Conservation (phyloP, 2,888 invertebrate species). For the Chironomus tentans region DNA sequence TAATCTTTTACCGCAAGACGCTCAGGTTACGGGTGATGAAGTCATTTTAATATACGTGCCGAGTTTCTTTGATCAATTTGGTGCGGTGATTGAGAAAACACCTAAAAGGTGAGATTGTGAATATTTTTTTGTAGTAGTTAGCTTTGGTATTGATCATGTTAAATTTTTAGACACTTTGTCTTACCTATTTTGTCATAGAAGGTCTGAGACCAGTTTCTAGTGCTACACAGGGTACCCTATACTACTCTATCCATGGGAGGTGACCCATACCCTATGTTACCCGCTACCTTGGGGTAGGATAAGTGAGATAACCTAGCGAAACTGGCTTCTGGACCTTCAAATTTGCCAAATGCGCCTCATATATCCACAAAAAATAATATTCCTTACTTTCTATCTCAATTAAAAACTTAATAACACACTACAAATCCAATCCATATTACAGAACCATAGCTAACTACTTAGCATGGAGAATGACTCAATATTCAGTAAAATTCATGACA, state of each 20-base stretch:
- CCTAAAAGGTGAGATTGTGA: slow-evolving; percentile 45
- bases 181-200: too few relatives aligned
- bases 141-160: neutral
- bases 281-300: too few relatives aligned
- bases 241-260: too few relatives aligned
- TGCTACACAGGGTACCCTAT: too few relatives aligned
- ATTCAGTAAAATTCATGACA: slow-evolving; percentile 37
- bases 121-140: neutral
- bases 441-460: slow-evolving; percentile 48
- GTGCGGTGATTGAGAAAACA: slow-evolving; percentile 49
- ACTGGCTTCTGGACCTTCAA: too few relatives aligned
- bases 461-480: slow-evolving; percentile 44
- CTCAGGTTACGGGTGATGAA: slow-evolving; percentile 58
- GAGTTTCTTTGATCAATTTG: slow-evolving; percentile 63
- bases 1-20: slow-evolving; percentile 58
- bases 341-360: neutral
- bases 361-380: too few relatives aligned
- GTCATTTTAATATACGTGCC: slow-evolving; percentile 78
- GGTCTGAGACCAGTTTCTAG: too few relatives aligned
- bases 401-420: too few relatives aligned
- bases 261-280: too few relatives aligned
- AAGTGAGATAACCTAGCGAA: too few relatives aligned
- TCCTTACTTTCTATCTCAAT: too few relatives aligned
- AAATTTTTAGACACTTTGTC: too few relatives aligned
- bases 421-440: slow-evolving; percentile 14